These are phyloP conservation scores for Gymnogyps californianus DNA, from an alignment of 2,113 vertebrate species.

Conservation along the genomic window DNA sequence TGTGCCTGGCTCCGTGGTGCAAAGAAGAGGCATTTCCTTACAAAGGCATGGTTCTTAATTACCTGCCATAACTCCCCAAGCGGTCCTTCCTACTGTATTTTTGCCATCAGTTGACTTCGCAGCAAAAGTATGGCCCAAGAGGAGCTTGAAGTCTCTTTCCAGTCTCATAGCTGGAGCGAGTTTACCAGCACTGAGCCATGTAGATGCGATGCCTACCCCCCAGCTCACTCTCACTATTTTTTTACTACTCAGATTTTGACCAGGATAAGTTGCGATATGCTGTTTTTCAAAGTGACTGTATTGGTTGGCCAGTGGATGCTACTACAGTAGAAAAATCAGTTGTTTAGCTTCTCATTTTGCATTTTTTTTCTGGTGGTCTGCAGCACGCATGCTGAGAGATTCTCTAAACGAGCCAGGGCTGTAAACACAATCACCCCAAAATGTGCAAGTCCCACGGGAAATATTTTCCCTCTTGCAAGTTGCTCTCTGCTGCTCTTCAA, in stretches of 20 bases:
- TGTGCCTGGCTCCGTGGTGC: background rate
- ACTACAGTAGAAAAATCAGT: background rate
- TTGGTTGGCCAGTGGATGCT: background rate
- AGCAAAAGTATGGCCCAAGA: background rate
- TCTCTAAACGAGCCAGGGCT: background rate
- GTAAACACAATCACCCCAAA: background rate
- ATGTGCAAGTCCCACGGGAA: fast-evolving
- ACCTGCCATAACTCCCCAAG: background rate
- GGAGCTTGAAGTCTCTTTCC: background rate
- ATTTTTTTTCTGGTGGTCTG: background rate
- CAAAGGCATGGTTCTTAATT: background rate
- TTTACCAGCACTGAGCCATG: background rate
- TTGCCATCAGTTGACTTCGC: background rate
- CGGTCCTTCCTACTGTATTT: background rate
- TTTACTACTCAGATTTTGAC: background rate
- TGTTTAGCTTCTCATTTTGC: background rate
- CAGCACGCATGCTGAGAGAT: background rate
- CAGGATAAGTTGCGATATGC: fast-evolving
- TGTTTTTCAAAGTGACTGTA: background rate
- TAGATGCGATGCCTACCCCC: background rate
- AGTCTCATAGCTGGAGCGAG: background rate
- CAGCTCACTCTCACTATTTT: background rate
- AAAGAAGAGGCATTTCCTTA: background rate
- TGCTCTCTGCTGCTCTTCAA: background rate
- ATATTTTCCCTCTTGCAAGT: background rate